Evolutionary conservation across 2,888 invertebrate genomes (phyloP), one percentile per base, ranked within the genome.

Genomic region (Cataglyphis rosenhaueri): DNA sequence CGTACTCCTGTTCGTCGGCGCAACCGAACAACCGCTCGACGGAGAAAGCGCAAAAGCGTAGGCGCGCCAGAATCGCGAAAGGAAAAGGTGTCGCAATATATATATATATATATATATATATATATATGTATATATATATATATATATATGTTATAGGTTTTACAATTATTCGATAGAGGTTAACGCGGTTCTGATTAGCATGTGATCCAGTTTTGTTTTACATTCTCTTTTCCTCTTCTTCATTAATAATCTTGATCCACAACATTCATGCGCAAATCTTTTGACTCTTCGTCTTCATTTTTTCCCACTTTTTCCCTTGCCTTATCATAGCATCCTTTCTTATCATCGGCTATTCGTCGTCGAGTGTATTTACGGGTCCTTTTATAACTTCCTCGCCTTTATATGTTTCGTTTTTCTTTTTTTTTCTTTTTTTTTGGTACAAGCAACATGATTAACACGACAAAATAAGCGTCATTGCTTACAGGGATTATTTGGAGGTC

Each of bases 161-260:
- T 92, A 93, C 92, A 92, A 92, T 94, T 94, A 94, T 94, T 94
- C 92, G 93, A 93, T 92, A 92, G 94, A 94, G 94, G 94, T 94
- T 94, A 94, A 94, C 94, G 94, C 93, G 94, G 94, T 94, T 94
- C 94, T 93, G 94, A 94, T 94, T 94, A 94, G 93, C 94, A 93
- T 93, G 93, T 92, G 93, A 93, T 94, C 92, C 92, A 93, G 91
- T 93, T 88, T 86, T 81, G 57, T 79, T 86, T 38, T 38, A n/a
- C 68, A 68, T 82, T 86, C 82, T 71, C 76, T 62, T 81, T 84
- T 71, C 57, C 38, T 71, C 82, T 66, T 66, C 21, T 59, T 59
- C 62, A 76, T 71, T 62, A 59, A 61, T 68, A 68, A 78, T 84
- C 82, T 79, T 70, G 79, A 85, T 78, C 81, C 75, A 73, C 32